Base-by-base conservation (phyloP, 2,113 vertebrate species). In the Phalacrocorax aristotelis region DNA sequence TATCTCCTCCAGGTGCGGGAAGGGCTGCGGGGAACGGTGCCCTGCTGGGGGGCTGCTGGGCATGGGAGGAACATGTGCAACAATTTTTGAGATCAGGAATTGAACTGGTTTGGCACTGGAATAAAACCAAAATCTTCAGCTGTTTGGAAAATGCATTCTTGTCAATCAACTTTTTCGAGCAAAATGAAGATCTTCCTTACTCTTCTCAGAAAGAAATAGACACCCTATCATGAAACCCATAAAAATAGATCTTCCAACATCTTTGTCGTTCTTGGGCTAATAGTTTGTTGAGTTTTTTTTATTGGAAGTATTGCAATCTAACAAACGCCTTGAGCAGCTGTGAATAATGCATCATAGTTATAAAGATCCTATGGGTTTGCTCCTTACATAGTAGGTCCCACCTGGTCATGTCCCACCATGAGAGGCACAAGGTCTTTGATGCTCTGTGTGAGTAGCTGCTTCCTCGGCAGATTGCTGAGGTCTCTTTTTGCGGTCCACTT, bases 161-260 rank as follows among this genome's bases (percentile, higher is more conserved):
- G 21, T 65, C 48, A 48, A 49, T 40, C 17, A 75, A 34, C 7
- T 2, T 60, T 79, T 84, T 52, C 32, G 55, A 48, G n/a, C 34
- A 85, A 68, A 95, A 38, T 27, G 4, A 46, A 72, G 6, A 3
- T 71, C 26, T 46, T 4, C 20, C 48, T 51, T 36, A 42, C 7
- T 78, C 25, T 54, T 61, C 71, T 81, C 6, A 30, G 15, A 36
- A 58, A 68, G 57, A 69, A 75, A 38, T 2, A 51, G 2, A 71
- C 5, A 75, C 4, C 4, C 1, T 49, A 25, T 46, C 5, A n/a
- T 7, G 25, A 69, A 91, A 69, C 7, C 0, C 0, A 46, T 54
- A 61, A 83, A 87, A 93, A 57, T 25, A 42, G 13, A 5, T 20
- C 12, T 61, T 87, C 60, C 13, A 52, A 49, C 2, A 16, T 46